Base-by-base conservation (phyloP, 2,797 vertebrate species). In the Silurus aristotelis region DNA sequence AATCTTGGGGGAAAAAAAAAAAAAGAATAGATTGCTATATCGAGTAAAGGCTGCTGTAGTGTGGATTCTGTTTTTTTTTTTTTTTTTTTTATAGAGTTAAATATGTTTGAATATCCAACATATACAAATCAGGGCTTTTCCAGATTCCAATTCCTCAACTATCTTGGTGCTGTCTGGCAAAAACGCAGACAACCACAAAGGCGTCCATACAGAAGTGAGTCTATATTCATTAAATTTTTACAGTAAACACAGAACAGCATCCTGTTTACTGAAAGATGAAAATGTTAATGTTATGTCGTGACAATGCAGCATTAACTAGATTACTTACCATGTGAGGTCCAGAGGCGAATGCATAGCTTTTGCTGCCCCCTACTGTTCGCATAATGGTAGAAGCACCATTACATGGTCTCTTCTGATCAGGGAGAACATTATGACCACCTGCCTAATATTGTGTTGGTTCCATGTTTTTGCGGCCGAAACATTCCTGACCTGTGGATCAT, bases 1-100 rank as follows among this genome's bases (percentile, higher is more conserved):
- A 78, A 56, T 87, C 87, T 71, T 85, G 76, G 66, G 66, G 71
- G 75, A 88, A 85, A 84, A 77, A 79, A n/a, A 48, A 73, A 87
- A 83, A 43, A 20, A 38, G 5, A 80, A 19, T 1, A 15, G 7
- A 25, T 66, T 88, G 67, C 85, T 52, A 80, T 82, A 43, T 72
- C 31, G 70, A 83, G 82, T 60, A 82, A 84, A 63, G 63, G 58
- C 14, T 61, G 80, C 56, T 38, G 48, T 61, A 22, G 58, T 58
- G 70, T 56, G 27, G 68, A 67, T 86, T 43, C 73, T 27, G 7
- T 0, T 5, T 31, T 31, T 76, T 25, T 25, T 12, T 52, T 85
- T 38, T 56, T 58, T 27, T 81, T 25, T 12, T 52, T 85, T 38
- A 25, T 31, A 22, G 86, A 70, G 61, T 71, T 27, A 82, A 75